Conservation (phyloP, 2,797 vertebrate species). For the Okamejei kenojei region DNA sequence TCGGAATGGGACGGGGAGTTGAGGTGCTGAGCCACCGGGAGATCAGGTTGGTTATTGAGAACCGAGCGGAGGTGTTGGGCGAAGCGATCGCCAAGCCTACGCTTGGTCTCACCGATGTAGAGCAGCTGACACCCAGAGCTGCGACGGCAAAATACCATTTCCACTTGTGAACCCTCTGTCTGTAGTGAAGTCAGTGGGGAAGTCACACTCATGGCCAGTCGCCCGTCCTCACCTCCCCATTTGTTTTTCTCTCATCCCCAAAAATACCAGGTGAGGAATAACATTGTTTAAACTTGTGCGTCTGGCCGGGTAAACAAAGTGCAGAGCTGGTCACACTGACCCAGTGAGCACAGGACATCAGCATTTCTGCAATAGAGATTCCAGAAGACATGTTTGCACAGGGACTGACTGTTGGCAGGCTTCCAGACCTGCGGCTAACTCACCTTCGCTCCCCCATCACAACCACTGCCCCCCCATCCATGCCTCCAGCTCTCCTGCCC, state of each 20-base stretch:
- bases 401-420: neutral
- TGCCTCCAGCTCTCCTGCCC: no score
- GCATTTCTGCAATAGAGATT: neutral
- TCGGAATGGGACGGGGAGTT: no score
- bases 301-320: neutral
- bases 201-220: neutral
- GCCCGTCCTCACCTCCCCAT: neutral
- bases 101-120: no score
- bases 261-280: neutral
- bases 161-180: neutral
- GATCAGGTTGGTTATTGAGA: no score
- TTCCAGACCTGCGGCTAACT: neutral
- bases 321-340: constrained; percentile 1
- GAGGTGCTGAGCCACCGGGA: no score
- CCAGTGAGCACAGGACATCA: neutral
- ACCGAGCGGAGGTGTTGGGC: no score
- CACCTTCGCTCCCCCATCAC: neutral
- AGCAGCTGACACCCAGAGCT: no score
- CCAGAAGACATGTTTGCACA: neutral
- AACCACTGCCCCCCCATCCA: no score
- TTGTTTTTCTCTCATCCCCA: neutral
- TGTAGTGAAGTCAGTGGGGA: neutral
- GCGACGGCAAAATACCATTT: neutral
- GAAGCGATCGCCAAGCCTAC: no score
- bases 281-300: neutral